Evolutionary conservation across 1,140 invertebrate genomes (phyloP).

Genomic region (Globodera ellingtonae): DNA sequence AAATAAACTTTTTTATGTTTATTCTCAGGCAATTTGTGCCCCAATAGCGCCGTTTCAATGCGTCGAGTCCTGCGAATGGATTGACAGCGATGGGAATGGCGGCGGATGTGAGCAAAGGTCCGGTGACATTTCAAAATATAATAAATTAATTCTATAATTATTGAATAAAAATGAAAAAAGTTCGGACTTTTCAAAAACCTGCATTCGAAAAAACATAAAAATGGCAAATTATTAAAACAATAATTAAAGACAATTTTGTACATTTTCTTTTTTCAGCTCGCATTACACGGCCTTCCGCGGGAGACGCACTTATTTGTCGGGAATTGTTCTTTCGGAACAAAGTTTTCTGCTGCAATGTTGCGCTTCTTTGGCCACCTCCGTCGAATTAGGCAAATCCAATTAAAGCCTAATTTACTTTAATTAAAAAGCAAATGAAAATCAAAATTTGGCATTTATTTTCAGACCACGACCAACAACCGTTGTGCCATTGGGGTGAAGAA

Average conservation of each 20-base stretch:
- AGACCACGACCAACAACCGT: conserved; percentile 34
- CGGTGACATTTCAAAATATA: no score
- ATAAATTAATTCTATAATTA: no score
- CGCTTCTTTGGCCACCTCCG: conserved; percentile 44
- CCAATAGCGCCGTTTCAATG: conserved; percentile 32
- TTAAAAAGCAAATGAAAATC: conserved; percentile 9
- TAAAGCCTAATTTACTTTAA: conserved; percentile 5
- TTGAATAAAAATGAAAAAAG: no score
- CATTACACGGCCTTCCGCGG: conserved; percentile 42
- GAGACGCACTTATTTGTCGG: conserved; percentile 42
- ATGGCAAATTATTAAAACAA: no score
- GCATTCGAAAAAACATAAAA: no score
- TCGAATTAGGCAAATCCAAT: conserved; percentile 36
- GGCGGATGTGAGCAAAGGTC: conserved; percentile 14
- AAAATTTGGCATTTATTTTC: conserved; percentile 25
- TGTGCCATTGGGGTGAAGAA: conserved; percentile 34
- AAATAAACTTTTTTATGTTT: not conserved
- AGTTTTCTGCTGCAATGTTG: conserved; percentile 46
- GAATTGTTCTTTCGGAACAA: conserved; percentile 39
- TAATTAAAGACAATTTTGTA: not conserved
- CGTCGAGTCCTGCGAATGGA: conserved; percentile 49
- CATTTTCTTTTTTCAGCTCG: conserved; percentile 9
- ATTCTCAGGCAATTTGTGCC: conserved; percentile 36
- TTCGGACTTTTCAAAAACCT: no score
- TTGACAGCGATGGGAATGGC: conserved; percentile 19